phyloP scores from a whole-genome alignment of 2,888 invertebrate genomes.

The Tachina grossa region DNA sequence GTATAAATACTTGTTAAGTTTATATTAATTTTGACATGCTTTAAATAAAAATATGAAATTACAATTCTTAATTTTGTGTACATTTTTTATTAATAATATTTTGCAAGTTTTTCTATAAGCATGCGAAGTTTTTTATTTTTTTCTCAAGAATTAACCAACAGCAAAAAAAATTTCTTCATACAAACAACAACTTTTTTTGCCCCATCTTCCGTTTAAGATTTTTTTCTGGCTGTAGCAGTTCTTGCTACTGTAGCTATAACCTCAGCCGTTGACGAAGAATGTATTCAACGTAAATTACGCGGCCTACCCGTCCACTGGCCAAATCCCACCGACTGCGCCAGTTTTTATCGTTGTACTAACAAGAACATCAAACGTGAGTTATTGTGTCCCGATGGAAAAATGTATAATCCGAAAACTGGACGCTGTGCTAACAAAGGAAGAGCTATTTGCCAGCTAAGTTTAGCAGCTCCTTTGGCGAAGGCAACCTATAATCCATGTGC shows the following conservation, averaged over 20 bases:
- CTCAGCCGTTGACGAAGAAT: conserved; percentile 77
- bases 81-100: too few species aligned
- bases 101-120: too few species aligned
- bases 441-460: conserved; percentile 75
- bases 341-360: conserved; percentile 77
- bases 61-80: too few species aligned
- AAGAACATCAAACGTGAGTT: conserved; percentile 75
- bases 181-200: not conserved
- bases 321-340: conserved; percentile 76
- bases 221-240: conserved; percentile 77
- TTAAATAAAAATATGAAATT: too few species aligned
- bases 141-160: too few species aligned
- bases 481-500: conserved; percentile 74
- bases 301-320: conserved; percentile 77
- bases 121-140: too few species aligned
- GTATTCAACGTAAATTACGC: conserved; percentile 76
- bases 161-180: not conserved
- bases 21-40: too few species aligned
- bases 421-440: conserved; percentile 74
- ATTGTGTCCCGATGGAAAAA: conserved; percentile 75
- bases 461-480: conserved; percentile 72
- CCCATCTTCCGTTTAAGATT: conserved; percentile 72
- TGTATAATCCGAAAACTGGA: conserved; percentile 76
- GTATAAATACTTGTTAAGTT: too few species aligned
- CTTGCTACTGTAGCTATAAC: conserved; percentile 74